Evolutionary conservation across 2,888 invertebrate genomes (phyloP), one percentile per base, ranked within the genome.

Genomic region (Netelia fuscicornis): DNA sequence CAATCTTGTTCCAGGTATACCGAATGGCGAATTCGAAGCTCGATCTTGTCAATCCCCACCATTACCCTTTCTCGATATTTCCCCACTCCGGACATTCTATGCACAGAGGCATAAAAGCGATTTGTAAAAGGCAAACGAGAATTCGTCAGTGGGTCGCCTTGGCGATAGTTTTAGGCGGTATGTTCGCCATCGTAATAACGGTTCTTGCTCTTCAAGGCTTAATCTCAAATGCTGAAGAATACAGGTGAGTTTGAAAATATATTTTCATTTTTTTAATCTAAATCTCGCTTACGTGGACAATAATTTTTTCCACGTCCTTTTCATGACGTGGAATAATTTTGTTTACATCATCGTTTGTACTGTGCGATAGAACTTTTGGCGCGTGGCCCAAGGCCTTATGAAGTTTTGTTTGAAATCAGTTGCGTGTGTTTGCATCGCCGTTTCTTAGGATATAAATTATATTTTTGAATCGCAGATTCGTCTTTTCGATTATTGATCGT

Each of bases 181-280:
- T 92, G 90, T 72, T 91, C 30, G 77, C 68, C 52, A 78, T 88
- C 65, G 75, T 90, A 20, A 81, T 89, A 71, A 75, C 85, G 8
- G 65, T 88, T 54, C 65, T 90, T 60, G 75, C 87, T 37, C 79
- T 89, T 68, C 86, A 84, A 60, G 81, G 75, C 54, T 52, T 67
- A 6, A 37, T 65, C 2, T 82, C 70, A 56, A 78, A 80, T 74
- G 88, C 88, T 17, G 82, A 80, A 48, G 80, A 88, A 37, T 85
- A 86, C n/a, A 83, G 84, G 91, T 90, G 86, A 89, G 88, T 88
- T 48, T 42, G 58, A 42, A 48, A 67, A 71, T 65, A 37, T 58
- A 79, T 60, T 13, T 74, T 74, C 65, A 56, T 62, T 30, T 56
- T 3, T 44, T 17, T 62, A 70, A 11, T 20, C 0, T 54, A 13